Evolutionary conservation across 2,888 invertebrate genomes (phyloP), one percentile per base, ranked within the genome.

Genomic region (Fabriciana adippe): DNA sequence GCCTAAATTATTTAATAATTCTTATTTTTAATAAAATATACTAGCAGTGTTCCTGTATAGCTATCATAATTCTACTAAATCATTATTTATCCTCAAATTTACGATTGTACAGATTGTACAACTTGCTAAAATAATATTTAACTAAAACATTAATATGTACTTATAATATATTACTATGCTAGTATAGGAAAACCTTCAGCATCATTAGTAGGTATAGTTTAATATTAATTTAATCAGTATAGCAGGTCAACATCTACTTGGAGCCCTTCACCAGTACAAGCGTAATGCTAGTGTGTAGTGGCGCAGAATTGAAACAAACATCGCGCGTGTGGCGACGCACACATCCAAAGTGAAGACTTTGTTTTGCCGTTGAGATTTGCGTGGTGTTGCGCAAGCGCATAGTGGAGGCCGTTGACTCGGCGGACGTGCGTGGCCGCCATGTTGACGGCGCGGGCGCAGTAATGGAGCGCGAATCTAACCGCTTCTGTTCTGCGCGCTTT

Each of bases 341-440:
- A 79, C 72, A 75, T 74, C 75, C 74, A 75, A 72, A 74, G 73
- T 73, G 75, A 82, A 84, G 86, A 89, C 84, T 89, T 89, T 90
- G 90, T 92, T 92, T 92, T 89, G 91, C 88, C 81, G 89, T 89
- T 83, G 89, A 92, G 92, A 92, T 92, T 92, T 91, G 92, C 87
- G 90, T 87, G 88, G 81, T 80, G 87, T 92, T 92, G 92, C 91
- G 92, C 92, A 92, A 92, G 89, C 88, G 85, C 83, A 82, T 76
- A 81, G 79, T 86, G 88, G 92, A 92, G 92, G 92, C 91, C 92
- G 81, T 91, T 92, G 92, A 92, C 92, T 89, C 87, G 79, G 76
- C 73, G 80, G 79, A 79, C 81, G 80, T 78, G 79, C 66, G 66
- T 77, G 84, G 85, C 85, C 79, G 89, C 86, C 88, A 87, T 87